Conservation (phyloP, 2,113 vertebrate species). For the Lethenteron camtschaticum region DNA sequence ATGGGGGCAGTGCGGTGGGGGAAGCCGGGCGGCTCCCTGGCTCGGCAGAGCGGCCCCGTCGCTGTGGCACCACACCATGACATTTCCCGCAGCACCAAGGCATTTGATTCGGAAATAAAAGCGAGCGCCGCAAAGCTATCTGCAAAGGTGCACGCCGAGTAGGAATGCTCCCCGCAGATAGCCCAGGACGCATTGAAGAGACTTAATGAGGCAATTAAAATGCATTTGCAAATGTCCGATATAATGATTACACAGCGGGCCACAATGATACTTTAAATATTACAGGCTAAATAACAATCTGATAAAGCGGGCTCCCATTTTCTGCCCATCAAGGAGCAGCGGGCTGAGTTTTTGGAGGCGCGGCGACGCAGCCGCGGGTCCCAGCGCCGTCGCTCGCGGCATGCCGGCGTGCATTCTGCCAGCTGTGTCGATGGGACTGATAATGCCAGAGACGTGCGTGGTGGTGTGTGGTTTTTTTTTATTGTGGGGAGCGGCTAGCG, state of each 20-base stretch:
- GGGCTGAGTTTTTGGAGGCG: no score
- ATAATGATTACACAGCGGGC: constrained; percentile 5
- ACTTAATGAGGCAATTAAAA: constrained; percentile 5
- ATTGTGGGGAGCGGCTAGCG: no score
- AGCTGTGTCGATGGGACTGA: no score
- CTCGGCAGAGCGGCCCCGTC: no score
- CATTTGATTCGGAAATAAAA: neutral
- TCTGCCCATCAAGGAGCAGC: neutral
- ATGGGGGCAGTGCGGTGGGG: no score
- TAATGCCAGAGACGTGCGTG: no score
- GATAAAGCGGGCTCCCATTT: constrained; percentile 4
- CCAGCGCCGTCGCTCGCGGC: no score
- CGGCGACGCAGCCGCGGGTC: no score
- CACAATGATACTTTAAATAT: constrained; percentile 5
- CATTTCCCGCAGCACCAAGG: constrained; percentile 2
- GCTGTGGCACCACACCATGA: no score
- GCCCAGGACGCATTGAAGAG: constrained; percentile 3
- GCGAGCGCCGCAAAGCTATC: neutral
- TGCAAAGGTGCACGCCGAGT: neutral
- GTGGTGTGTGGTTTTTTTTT: no score
- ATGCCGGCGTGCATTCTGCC: no score
- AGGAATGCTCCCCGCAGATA: constrained; percentile 3
- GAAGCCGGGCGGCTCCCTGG: no score
- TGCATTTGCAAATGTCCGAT: constrained; percentile 5
- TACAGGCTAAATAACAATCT: constrained; percentile 6